Evolutionary conservation across 2,113 vertebrate species (phyloP).

Genomic region (Nothoprocta perdicaria): DNA sequence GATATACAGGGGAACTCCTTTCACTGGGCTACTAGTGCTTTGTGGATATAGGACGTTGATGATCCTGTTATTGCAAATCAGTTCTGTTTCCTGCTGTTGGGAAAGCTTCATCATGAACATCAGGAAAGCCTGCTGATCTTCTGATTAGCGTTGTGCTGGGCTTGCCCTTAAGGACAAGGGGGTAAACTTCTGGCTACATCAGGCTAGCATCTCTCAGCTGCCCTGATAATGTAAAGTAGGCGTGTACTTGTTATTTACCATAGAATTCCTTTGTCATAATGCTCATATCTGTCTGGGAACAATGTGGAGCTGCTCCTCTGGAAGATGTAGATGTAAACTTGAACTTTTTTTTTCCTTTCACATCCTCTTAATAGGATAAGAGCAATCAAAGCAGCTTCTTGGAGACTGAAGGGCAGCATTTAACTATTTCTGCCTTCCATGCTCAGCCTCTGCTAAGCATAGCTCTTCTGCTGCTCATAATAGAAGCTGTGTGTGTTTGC

Average conservation of each 20-base stretch:
- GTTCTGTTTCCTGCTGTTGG: not conserved
- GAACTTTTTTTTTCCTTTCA: not conserved
- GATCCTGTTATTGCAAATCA: not conserved
- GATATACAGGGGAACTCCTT: not conserved
- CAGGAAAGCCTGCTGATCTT: not conserved
- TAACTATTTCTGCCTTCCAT: constrained; percentile 48
- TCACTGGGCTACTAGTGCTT: not conserved
- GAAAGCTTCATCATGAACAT: not conserved
- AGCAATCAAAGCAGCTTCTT: constrained; percentile 5
- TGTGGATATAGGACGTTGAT: not conserved
- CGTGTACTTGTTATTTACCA: not conserved
- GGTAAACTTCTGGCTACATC: not conserved
- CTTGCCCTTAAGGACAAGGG: not conserved
- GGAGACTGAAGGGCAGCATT: constrained; percentile 31
- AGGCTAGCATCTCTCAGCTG: not conserved
- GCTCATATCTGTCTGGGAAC: not conserved
- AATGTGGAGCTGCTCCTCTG: not conserved
- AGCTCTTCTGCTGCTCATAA: not conserved
- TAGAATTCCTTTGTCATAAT: not conserved
- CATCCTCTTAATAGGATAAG: not conserved
- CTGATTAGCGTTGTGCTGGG: not conserved
- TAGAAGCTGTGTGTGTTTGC: not conserved
- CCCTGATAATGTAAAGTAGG: not conserved
- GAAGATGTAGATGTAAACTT: not conserved
- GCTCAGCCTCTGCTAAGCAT: not conserved